Evolutionary conservation across 1,140 invertebrate genomes (phyloP).

Genomic region (Drosophila arizonae): DNA sequence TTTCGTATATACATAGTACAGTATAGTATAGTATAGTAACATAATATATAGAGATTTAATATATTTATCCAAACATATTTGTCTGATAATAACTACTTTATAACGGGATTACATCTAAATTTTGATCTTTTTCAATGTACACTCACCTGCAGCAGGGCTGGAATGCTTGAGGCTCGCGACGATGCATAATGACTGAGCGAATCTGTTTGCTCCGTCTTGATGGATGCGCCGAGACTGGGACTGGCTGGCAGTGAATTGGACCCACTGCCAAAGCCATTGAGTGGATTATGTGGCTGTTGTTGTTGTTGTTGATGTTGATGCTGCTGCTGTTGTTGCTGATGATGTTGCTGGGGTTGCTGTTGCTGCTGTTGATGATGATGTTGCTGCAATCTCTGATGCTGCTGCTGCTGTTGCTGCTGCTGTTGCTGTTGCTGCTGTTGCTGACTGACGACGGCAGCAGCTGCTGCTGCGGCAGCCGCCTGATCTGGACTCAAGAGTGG

Average conservation of each 20-base stretch:
- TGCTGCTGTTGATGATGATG: conserved; percentile 62
- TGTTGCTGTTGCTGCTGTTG: conserved; percentile 6
- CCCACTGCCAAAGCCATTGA: conserved; percentile 58
- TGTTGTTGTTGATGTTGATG: conserved; percentile 56
- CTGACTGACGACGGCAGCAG: conserved; percentile 53
- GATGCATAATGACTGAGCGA: conserved; percentile 32
- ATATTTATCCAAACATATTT: too few species aligned
- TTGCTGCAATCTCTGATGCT: conserved; percentile 27
- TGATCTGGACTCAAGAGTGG: conserved; percentile 74
- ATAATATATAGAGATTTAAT: too few species aligned
- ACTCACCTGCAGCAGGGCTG: conserved; percentile 65
- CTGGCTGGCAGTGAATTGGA: conserved; percentile 58
- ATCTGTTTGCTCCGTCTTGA: conserved; percentile 63
- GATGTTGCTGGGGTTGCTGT: conserved; percentile 49
- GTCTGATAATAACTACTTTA: too few species aligned
- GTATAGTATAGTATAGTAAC: too few species aligned
- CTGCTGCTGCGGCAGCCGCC: conserved; percentile 56
- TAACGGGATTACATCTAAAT: too few species aligned
- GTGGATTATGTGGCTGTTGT: conserved; percentile 50
- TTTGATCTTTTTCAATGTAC: too few species aligned
- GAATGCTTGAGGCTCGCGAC: conserved; percentile 60
- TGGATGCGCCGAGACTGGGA: conserved; percentile 58
- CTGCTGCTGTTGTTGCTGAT: conserved; percentile 42
- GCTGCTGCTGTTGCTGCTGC: conserved; percentile 45
- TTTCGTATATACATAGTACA: too few species aligned